Base-by-base conservation (phyloP, 2,113 vertebrate genomes). In the Lepisosteus osseus region DNA sequence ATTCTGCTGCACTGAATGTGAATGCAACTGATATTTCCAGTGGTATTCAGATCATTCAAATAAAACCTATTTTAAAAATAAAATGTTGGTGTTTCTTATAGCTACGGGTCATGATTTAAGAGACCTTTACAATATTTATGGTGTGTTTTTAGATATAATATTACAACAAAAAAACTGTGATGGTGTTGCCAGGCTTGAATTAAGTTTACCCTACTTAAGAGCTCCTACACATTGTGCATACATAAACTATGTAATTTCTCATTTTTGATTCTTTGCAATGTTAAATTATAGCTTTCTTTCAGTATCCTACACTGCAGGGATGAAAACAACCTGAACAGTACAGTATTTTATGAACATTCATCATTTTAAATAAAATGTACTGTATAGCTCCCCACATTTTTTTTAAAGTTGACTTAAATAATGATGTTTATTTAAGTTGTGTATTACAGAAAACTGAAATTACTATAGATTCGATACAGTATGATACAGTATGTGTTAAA, bases 1-100 rank as follows among this genome's bases (percentile, higher is more conserved):
- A 67, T 54, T n/a, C 51, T n/a, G 66, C 51, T 63, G 63, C 59
- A 71, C 65, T 55, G 70, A 65, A 73, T 72, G 45, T 76, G 66
- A 74, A 70, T 61, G 65, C 63, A 44, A 65, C 61, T 74, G 69
- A 72, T 72, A 51, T 64, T 72, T 69, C 67, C 67, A 47, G 41
- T 15, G 7, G 6, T 29, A 12, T 54, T 47, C 9, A 15, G 7
- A 68, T 15, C 54, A 74, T 69, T 51, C 44, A 29, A 54, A 67
- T 14, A 61, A 69, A 56, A 15, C 41, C 15, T 54, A 9, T 17
- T 17, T 14, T 42, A 70, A 45, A 70, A 40, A 29, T 42, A 70
- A 45, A 70, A 40, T 5, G 5, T 12, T 47, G 47, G 47, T 62
- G 61, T 79, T 78, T 61, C 63, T 40, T 17, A 67, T 54, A 51